Evolutionary conservation across 2,888 invertebrate genomes (phyloP).

Genomic region (Aricia artaxerxes): DNA sequence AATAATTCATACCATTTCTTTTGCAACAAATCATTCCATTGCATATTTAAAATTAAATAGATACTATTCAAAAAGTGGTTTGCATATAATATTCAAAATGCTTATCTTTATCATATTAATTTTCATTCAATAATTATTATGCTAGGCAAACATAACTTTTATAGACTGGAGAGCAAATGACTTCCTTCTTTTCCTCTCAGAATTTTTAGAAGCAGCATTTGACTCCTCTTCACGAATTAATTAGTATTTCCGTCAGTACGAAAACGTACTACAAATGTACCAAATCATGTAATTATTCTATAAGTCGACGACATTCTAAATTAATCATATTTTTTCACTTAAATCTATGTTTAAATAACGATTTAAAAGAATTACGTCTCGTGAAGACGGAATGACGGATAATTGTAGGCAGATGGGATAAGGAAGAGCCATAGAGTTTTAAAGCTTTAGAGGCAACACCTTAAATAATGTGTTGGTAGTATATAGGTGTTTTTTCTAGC

Average conservation of each 20-base stretch:
- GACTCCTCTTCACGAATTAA: not conserved
- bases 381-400: slow-evolving; percentile 31
- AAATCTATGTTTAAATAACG: slow-evolving; percentile 17
- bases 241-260: not conserved
- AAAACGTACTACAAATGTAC: not conserved
- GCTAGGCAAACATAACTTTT: not conserved
- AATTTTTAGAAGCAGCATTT: not conserved
- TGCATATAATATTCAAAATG: too few species aligned
- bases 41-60: too few species aligned
- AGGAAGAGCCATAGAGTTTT: slow-evolving; percentile 37
- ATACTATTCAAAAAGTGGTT: not conserved
- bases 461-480: not conserved
- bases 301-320: not conserved
- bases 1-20: too few species aligned
- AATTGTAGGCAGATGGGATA: slow-evolving; percentile 42
- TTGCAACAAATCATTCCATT: too few species aligned
- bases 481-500: too few species aligned
- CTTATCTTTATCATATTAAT: too few species aligned
- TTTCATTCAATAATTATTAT: too few species aligned
- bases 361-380: slow-evolving; percentile 21
- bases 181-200: not conserved
- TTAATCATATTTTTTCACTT: slow-evolving; percentile 12
- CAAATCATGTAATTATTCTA: not conserved
- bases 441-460: slow-evolving; percentile 17
- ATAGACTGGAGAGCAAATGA: too few species aligned